Percentiles rank a stretch among this genome's conserved stretches.
Conservation (phyloP, 1,140 invertebrate genomes). For the Homarus americanus region DNA sequence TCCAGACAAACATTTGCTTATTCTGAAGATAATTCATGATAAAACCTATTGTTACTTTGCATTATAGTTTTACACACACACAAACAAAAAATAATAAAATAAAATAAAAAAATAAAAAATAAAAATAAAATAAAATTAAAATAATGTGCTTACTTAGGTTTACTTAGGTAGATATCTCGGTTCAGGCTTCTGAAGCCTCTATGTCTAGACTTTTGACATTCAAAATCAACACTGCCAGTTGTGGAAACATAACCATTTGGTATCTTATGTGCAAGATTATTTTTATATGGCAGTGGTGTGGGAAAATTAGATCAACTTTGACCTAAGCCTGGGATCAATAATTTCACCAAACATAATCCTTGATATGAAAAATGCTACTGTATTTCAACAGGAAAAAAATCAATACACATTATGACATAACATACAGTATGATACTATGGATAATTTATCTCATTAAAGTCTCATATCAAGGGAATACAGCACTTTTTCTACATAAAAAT, state of each 20-base stretch:
- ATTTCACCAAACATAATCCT: too few relatives aligned
- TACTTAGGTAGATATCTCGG: too few relatives aligned
- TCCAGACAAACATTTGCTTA: not conserved
- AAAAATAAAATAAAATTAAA: too few relatives aligned
- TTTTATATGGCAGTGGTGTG: not conserved
- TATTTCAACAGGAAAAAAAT: too few relatives aligned
- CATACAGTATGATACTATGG: not conserved
- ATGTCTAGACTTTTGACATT: too few relatives aligned
- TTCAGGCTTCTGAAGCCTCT: too few relatives aligned
- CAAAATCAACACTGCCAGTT: not conserved
- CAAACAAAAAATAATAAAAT: too few relatives aligned
- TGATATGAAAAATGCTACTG: too few relatives aligned
- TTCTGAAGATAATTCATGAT: not conserved
- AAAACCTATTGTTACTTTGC: not conserved
- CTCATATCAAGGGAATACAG: conserved; percentile 7
- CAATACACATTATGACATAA: not conserved
- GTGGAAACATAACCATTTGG: not conserved
- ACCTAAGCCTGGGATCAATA: too few relatives aligned
- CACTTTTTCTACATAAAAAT: not conserved
- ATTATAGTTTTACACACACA: not conserved
- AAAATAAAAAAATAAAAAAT: too few relatives aligned
- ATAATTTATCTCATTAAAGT: not conserved
- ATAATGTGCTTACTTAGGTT: too few relatives aligned
- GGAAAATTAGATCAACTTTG: too few relatives aligned
- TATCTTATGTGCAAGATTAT: not conserved